Conservation (phyloP, 2,797 vertebrate genomes). For the Vultur gryphus region DNA sequence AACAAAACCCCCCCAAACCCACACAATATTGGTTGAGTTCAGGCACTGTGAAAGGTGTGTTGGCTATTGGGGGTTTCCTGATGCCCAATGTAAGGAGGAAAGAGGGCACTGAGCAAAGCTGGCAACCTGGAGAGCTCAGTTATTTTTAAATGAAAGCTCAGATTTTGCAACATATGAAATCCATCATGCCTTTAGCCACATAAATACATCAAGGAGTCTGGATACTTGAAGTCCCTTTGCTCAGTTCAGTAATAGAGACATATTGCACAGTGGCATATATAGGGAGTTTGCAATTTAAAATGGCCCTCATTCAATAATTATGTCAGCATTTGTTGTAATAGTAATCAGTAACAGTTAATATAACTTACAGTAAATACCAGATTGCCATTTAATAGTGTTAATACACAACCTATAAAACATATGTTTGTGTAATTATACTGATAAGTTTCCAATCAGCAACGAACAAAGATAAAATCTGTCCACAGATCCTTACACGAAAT, state of each 20-base stretch:
- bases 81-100: neutral
- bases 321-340: neutral
- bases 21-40: neutral
- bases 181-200: neutral
- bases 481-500: neutral
- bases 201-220: neutral
- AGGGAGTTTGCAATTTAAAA: neutral
- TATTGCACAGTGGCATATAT: neutral
- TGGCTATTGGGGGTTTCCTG: neutral
- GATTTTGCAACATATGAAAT: neutral
- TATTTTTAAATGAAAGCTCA: neutral
- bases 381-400: neutral
- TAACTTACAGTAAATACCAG: constrained; percentile 3
- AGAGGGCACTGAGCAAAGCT: neutral
- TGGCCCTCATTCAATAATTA: neutral
- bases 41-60: neutral
- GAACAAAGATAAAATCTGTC: neutral
- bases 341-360: constrained; percentile 21
- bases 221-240: neutral
- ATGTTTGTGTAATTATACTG: neutral
- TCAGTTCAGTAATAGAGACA: neutral
- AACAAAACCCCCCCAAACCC: neutral
- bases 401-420: neutral
- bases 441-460: neutral
- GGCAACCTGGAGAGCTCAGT: neutral